A percentile compares a stretch with the other conserved stretches of the same genome.
Conservation (phyloP, 30 jellyfish, hydroid and myxozoan species). For the Aurelia aurita complex sp. Pacific region DNA sequence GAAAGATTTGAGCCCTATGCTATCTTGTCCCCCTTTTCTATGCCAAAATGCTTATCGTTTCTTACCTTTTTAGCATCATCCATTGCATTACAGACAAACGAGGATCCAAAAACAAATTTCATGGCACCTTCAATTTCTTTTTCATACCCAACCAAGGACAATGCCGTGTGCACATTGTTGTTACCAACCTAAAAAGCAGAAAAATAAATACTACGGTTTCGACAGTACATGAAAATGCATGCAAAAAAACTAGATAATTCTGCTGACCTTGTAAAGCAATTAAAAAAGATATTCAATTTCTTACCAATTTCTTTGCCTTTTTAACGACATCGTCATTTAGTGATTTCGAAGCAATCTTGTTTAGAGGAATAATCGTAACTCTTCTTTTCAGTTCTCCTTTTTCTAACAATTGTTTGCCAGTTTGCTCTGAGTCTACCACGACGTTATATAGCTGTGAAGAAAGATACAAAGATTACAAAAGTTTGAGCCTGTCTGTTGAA, state of each 20-base stretch:
- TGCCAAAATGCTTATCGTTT: background rate
- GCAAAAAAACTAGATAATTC: too few relatives aligned
- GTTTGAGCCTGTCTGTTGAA: too few relatives aligned
- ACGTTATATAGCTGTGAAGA: conserved; percentile 77
- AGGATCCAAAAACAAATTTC: conserved; percentile 94
- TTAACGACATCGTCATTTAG: conserved; percentile 70
- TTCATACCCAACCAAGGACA: conserved; percentile 92
- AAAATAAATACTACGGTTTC: background rate
- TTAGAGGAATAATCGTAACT: conserved; percentile 88
- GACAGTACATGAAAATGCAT: too few relatives aligned
- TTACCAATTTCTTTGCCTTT: conserved; percentile 77
- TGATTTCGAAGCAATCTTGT: conserved; percentile 67
- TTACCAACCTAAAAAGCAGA: conserved; percentile 70
- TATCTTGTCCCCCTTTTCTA: too few relatives aligned
- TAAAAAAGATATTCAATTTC: background rate
- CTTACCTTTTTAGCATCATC: conserved; percentile 85
- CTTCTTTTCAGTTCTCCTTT: conserved; percentile 86
- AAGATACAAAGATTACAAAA: too few relatives aligned
- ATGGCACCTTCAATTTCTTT: conserved; percentile 85
- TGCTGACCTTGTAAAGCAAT: too few relatives aligned
- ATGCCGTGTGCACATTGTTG: conserved; percentile 85
- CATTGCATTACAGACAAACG: conserved; percentile 77
- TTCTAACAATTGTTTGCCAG: conserved; percentile 80
- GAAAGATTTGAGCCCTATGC: too few relatives aligned
- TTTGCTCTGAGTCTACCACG: conserved; percentile 90